A percentile compares a stretch with the other conserved stretches of the same genome.
phyloP scores from a whole-genome alignment of 2,888 invertebrate species.

The Dryomyza anilis region DNA sequence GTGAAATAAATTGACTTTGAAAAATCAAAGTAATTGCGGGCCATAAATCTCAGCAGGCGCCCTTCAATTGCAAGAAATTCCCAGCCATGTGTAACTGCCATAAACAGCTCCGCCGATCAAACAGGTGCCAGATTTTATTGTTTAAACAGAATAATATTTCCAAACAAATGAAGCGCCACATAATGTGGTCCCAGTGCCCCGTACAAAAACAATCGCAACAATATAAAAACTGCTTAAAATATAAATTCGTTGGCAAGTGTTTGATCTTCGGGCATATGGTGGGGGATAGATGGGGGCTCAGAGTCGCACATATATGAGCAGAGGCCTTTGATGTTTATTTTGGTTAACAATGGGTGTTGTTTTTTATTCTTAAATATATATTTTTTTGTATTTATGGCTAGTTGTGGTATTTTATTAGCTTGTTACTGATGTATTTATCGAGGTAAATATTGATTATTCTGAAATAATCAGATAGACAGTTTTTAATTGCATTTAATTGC shows the following conservation, averaged over 20 bases:
- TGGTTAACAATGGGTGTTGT: constrained; percentile 1
- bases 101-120: background rate
- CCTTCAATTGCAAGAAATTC: no score
- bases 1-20: constrained; percentile 17
- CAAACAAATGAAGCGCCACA: constrained; percentile 28
- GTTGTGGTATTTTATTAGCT: no score
- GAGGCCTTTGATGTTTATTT: constrained; percentile 13
- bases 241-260: constrained; percentile 10
- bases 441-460: no score
- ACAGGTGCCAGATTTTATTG: constrained; percentile 25
- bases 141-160: no score
- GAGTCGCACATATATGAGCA: no score
- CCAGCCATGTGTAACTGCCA: background rate
- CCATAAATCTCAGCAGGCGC: constrained; percentile 30
- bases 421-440: no score
- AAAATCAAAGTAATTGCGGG: constrained; percentile 19
- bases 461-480: no score
- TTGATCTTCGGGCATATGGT: background rate
- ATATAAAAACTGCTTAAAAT: no score
- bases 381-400: no score
- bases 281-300: background rate
- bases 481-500: no score
- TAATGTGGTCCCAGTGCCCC: background rate
- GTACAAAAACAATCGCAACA: no score
- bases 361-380: no score